Conservation (phyloP, 23 tunicate genomes). For the Trididemnum miniatum region DNA sequence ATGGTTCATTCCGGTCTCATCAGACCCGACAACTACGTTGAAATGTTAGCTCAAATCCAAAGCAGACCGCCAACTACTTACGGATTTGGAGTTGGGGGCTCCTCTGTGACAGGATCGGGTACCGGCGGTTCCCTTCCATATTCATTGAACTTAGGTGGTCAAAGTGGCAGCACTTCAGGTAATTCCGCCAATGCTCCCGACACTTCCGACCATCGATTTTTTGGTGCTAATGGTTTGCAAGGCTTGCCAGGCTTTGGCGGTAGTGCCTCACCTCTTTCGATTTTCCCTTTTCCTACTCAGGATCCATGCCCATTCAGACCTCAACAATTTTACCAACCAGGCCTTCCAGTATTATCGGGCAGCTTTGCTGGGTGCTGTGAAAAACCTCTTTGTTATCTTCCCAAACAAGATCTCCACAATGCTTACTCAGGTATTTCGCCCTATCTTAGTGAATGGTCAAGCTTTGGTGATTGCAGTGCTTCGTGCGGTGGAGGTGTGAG, state of each 20-base stretch:
- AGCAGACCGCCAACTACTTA: background rate
- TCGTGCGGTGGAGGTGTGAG: constrained; percentile 31
- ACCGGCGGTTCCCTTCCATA: background rate
- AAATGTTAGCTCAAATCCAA: constrained; percentile 13
- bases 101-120: background rate
- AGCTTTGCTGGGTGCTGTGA: constrained; percentile 83
- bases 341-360: constrained; percentile 56
- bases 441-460: constrained; percentile 25
- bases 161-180: background rate
- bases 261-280: background rate
- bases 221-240: background rate
- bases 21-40: constrained; percentile 70
- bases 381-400: constrained; percentile 59
- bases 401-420: constrained; percentile 11
- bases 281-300: background rate
- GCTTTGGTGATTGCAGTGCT: constrained; percentile 10
- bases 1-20: constrained; percentile 56
- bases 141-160: background rate
- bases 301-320: constrained; percentile 47
- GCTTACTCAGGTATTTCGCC: constrained; percentile 47
- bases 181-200: background rate
- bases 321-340: constrained; percentile 1
- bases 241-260: background rate
- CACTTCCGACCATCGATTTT: background rate
- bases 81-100: background rate